phyloP scores from a whole-genome alignment of 2,888 invertebrate species.

The Drosophila colorata region DNA sequence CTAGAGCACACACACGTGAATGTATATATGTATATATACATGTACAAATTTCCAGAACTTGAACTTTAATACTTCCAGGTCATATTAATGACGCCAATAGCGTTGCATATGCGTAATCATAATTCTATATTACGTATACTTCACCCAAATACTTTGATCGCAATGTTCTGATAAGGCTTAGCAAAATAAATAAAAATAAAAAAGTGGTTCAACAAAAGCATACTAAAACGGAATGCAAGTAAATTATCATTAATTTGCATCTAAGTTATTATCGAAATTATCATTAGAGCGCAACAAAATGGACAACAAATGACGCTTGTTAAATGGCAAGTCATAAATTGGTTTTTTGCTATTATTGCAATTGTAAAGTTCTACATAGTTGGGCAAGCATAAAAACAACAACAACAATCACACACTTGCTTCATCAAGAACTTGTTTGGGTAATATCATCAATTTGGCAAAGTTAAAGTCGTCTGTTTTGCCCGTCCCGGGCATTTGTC shows the following conservation, averaged over 20 bases:
- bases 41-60: conserved; percentile 30
- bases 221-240: conserved; percentile 31
- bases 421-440: conserved; percentile 21
- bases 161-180: conserved; percentile 33
- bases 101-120: conserved; percentile 66
- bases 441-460: conserved; percentile 48
- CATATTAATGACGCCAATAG: conserved; percentile 38
- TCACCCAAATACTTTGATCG: conserved; percentile 10
- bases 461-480: conserved; percentile 49
- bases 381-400: conserved; percentile 6
- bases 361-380: conserved; percentile 33
- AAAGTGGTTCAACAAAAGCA: background rate
- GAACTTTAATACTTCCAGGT: conserved; percentile 46
- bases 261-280: conserved; percentile 70
- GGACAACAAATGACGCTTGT: conserved; percentile 39
- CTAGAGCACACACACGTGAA: background rate
- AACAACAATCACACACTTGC: conserved; percentile 2
- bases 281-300: conserved; percentile 45
- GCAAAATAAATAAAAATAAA: background rate
- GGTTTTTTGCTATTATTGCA: conserved; percentile 31
- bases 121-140: conserved; percentile 24
- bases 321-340: conserved; percentile 46
- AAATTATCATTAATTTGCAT: conserved; percentile 78
- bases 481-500: conserved; percentile 41
- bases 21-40: conserved; percentile 13